Evolutionary conservation across 2,888 invertebrate species (phyloP).

Genomic region (Pachliopta kotzebuea): DNA sequence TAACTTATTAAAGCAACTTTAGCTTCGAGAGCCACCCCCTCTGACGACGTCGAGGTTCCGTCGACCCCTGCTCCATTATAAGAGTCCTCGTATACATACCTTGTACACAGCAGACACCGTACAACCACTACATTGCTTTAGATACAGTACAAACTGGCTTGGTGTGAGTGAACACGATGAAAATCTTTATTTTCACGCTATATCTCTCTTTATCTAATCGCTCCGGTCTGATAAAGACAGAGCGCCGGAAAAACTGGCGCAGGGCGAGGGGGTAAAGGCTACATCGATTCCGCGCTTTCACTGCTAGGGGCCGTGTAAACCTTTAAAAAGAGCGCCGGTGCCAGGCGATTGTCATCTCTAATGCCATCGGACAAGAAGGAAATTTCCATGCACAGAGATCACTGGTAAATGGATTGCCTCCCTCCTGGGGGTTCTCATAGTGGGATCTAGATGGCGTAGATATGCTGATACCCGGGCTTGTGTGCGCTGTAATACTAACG

Average conservation of each 20-base stretch:
- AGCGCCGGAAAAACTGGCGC: constrained; percentile 79
- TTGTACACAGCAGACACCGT: constrained; percentile 61
- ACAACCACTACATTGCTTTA: constrained; percentile 55
- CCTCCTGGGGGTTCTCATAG: constrained; percentile 79
- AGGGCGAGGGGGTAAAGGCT: constrained; percentile 78
- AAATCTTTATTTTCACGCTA: constrained; percentile 81
- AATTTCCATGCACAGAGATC: constrained; percentile 60
- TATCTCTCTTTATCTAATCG: constrained; percentile 81
- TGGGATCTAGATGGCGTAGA: constrained; percentile 81
- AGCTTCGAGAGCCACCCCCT: constrained; percentile 26
- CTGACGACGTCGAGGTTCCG: constrained; percentile 41
- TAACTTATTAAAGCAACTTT: constrained; percentile 19
- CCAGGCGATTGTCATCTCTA: constrained; percentile 77
- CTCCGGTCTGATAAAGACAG: constrained; percentile 78
- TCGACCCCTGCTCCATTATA: constrained; percentile 67
- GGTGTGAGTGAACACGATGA: constrained; percentile 80
- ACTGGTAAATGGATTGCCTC: constrained; percentile 79
- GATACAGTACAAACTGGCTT: constrained; percentile 58
- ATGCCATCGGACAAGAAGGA: constrained; percentile 63
- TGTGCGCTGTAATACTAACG: constrained; percentile 53
- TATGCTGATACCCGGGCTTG: constrained; percentile 71
- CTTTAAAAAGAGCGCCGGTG: constrained; percentile 76
- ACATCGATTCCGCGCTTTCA: constrained; percentile 81
- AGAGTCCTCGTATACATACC: constrained; percentile 57
- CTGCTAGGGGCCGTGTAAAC: constrained; percentile 81